Evolutionary conservation across 2,113 vertebrate genomes (phyloP), one percentile per base, ranked within the genome.

Genomic region (Ciconia maguari): DNA sequence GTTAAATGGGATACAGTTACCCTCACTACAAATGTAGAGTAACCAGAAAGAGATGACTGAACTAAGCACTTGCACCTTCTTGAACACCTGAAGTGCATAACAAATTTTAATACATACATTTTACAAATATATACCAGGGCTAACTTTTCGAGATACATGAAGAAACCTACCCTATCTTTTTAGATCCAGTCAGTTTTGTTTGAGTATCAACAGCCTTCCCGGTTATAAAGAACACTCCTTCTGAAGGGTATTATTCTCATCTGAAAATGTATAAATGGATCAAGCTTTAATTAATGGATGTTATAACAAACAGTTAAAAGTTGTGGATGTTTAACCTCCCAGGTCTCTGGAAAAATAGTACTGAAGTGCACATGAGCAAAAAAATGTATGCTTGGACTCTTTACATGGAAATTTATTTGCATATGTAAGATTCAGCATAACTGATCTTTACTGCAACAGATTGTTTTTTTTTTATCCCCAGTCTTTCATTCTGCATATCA

Each of bases 341-440:
- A 49, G 11, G 29, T 68, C 29, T 82, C 60, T 62, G 15, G 7
- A 30, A 65, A 90, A 94, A 44, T 26, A 30, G 25, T 16, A 38
- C 34, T 57, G 8, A 79, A 83, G 7, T 27, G 8, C 49, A 76
- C 0, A 2, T 29, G 10, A 64, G 30, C 12, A 49, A 74, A 68
- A 58, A 41, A 32, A 3, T 0, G 0, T 10, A 77, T 1, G 8
- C n/a, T 16, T 36, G 24, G 18, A 72, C 10, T 61, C 24, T 32
- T 80, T 34, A 80, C 4, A 27, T 12, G 20, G 19, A 68, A 85
- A 76, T 17, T 21, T 12, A 76, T 86, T 54, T 77, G 21, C 5
- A 61, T 27, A 77, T 2, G 1, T 14, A 93, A 69, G 29, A 84
- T 27, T 71, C 25, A 68, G 26, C 3, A 13, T 38, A 38, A 60